A percentile compares a stretch with the other conserved stretches of the same genome.
Conservation (phyloP, 1,140 invertebrate species). For the Drosophila virilis region DNA sequence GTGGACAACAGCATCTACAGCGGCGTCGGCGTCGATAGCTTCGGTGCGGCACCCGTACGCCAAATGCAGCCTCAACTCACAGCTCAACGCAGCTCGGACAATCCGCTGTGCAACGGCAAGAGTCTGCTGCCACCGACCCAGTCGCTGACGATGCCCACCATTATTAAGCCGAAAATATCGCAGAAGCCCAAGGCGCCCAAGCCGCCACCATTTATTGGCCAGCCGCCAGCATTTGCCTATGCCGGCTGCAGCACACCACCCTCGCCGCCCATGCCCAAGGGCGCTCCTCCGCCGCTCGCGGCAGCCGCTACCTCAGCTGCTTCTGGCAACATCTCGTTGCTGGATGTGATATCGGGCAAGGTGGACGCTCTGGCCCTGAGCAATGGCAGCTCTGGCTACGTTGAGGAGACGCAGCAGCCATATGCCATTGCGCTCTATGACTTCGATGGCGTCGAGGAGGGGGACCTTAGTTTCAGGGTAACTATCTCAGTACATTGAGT, state of each 20-base stretch:
- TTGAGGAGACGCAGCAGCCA: constrained; percentile 82
- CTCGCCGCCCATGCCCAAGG: constrained; percentile 91
- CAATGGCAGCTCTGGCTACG: constrained; percentile 55
- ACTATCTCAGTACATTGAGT: constrained; percentile 52
- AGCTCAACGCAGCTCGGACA: constrained; percentile 64
- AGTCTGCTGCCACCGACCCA: constrained; percentile 78
- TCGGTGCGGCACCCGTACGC: constrained; percentile 73
- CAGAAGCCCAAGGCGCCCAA: constrained; percentile 78
- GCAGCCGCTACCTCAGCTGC: constrained; percentile 36
- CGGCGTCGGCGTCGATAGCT: constrained; percentile 44
- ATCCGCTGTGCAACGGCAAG: constrained; percentile 84
- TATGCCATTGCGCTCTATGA: constrained; percentile 91
- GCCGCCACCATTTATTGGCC: constrained; percentile 65
- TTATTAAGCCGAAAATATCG: constrained; percentile 86
- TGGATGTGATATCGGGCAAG: constrained; percentile 78
- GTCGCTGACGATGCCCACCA: constrained; percentile 87
- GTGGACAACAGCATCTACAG: constrained; percentile 80
- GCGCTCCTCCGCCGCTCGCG: constrained; percentile 90
- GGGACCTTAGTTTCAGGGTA: constrained; percentile 90
- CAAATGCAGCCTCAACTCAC: constrained; percentile 63
- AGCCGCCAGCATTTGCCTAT: constrained; percentile 52
- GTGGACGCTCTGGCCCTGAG: constrained; percentile 70
- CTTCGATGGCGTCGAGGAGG: constrained; percentile 88
- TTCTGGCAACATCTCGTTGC: constrained; percentile 73
- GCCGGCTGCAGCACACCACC: constrained; percentile 63